Conservation (phyloP, 1,140 invertebrate species). For the Lordiphosa mommai region DNA sequence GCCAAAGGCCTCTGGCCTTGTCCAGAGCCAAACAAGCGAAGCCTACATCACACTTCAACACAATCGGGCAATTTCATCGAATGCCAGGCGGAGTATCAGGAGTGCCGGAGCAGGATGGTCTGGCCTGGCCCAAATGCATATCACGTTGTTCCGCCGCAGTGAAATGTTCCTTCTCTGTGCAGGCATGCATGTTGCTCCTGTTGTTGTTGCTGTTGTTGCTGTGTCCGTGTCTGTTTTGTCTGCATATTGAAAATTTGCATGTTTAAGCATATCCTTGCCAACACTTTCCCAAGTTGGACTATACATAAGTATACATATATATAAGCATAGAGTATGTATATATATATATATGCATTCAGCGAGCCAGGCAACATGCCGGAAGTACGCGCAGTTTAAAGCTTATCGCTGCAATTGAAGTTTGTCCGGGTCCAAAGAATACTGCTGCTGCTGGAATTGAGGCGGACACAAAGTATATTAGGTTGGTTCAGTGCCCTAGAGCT, state of each 20-base stretch:
- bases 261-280: constrained; percentile 78
- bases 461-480: background rate
- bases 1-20: constrained; percentile 48
- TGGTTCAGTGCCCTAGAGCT: background rate
- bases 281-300: constrained; percentile 59
- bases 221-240: constrained; percentile 56
- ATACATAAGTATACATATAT: constrained; percentile 23
- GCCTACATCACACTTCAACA: constrained; percentile 79
- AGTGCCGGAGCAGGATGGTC: constrained; percentile 6
- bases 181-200: constrained; percentile 58
- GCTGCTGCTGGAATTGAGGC: constrained; percentile 8
- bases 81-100: constrained; percentile 24
- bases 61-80: constrained; percentile 77
- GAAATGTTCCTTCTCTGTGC: constrained; percentile 51
- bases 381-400: constrained; percentile 73
- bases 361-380: constrained; percentile 43
- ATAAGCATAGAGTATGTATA: background rate
- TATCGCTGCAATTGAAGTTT: constrained; percentile 74
- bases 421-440: constrained; percentile 34
- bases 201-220: background rate
- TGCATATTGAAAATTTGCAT: constrained; percentile 78
- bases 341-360: constrained; percentile 14
- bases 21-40: constrained; percentile 69
- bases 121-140: constrained; percentile 60
- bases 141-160: constrained; percentile 58